Conservation (phyloP, 2,113 vertebrate genomes). For the Phylloscopus trochilus region DNA sequence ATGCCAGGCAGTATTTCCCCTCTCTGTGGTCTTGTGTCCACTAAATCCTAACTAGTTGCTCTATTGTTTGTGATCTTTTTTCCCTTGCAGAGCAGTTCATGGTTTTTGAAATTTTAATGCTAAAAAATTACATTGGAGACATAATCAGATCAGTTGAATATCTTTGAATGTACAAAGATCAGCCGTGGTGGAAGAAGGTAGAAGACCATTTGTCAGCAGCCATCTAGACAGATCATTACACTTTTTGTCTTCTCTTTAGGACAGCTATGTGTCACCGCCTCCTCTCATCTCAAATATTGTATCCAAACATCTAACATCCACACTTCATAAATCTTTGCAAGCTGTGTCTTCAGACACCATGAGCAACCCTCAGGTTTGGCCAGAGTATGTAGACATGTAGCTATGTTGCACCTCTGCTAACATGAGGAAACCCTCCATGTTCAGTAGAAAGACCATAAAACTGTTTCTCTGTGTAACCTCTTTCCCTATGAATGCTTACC, state of each 20-base stretch:
- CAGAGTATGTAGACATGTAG: background rate
- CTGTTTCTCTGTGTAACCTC: background rate
- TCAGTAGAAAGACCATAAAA: background rate
- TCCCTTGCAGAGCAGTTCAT: background rate
- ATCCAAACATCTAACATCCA: background rate
- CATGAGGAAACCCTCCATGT: background rate
- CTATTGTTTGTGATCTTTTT: background rate
- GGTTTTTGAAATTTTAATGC: background rate
- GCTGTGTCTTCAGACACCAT: background rate
- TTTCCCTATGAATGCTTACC: background rate
- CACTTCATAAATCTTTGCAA: background rate
- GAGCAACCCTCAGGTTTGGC: background rate
- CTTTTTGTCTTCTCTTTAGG: background rate
- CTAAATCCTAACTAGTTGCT: background rate
- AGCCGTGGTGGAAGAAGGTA: background rate
- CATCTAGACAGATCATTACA: background rate
- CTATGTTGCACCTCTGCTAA: background rate
- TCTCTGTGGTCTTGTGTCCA: background rate
- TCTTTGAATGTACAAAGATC: background rate
- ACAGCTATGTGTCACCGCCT: rapidly evolving
- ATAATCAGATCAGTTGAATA: background rate
- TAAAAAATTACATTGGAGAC: background rate
- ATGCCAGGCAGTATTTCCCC: background rate
- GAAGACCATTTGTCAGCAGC: background rate
- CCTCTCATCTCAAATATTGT: rapidly evolving